Base-by-base conservation (phyloP, 2,888 invertebrate genomes). In the Hartigia nigra region DNA sequence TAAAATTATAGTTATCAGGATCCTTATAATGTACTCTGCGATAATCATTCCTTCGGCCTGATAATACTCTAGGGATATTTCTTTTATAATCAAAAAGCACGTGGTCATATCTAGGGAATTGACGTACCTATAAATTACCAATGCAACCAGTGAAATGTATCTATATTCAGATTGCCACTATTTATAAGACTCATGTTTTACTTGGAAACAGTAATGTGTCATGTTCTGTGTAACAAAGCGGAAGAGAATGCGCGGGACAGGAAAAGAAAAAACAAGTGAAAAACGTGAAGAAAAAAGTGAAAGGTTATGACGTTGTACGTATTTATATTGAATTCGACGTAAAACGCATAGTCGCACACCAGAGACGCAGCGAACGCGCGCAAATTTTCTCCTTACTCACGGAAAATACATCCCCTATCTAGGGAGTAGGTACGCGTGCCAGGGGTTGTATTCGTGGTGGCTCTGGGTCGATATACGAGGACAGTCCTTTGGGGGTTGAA, bases 391-490 rank as follows among this genome's bases (percentile, higher is more conserved):
- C 23, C 55, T 55, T 55, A 23, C 23, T 55, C 23, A 23, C 55
- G 55, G 55, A 55, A 55, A 55, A 55, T 55, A 23, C 55, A 23
- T 55, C 55, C 55, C 55, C 55, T 55, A 55, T 23, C 55, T 55
- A 55, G 39, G 31, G 72, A 72, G 72, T 72, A 14, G 72, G 72
- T 72, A 34, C 72, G 72, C 72, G 72, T 34, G 31, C 72, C 14
- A 34, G 72, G 31, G 72, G 31, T 72, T 31, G 31, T 72, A 72
- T 14, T 34, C 72, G 31, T 72, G 69, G 79, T 76, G 55, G 69
- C 34, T 77, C 55, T 78, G 82, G 84, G 81, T 84, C 84, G 84
- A 84, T 84, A 84, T 82, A 81, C 77, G 75, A 77, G 83, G 75
- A 75, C 74, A 78, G 79, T 70, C 77, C 78, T 74, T 32, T 72